Evolutionary conservation across 2,113 vertebrate genomes (phyloP).

Genomic region (Oenanthe oenanthe): DNA sequence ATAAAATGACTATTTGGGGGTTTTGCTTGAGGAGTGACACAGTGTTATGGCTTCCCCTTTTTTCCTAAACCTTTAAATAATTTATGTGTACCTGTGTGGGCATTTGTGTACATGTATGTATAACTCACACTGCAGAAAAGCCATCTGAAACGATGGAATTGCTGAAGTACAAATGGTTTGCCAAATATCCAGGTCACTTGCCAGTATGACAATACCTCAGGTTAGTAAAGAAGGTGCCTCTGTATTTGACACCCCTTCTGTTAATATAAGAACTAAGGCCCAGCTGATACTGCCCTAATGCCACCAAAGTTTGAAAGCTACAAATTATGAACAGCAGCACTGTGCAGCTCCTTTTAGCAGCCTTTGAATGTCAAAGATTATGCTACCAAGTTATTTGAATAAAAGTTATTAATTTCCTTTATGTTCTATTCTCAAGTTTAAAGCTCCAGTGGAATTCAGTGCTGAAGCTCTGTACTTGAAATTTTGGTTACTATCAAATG

Average conservation of each 20-base stretch:
- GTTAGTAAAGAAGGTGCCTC: not conserved
- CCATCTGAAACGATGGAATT: not conserved
- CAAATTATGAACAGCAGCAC: not conserved
- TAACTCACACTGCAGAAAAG: not conserved
- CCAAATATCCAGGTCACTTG: not conserved
- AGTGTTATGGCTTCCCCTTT: not conserved
- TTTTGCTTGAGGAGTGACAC: not conserved
- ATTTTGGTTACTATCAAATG: not conserved
- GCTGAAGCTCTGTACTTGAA: not conserved
- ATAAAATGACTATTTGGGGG: not conserved
- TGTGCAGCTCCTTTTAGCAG: not conserved
- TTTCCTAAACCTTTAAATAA: not conserved
- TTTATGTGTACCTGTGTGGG: not conserved
- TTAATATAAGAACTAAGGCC: not conserved
- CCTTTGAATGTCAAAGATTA: not conserved
- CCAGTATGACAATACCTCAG: not conserved
- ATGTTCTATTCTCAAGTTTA: not conserved
- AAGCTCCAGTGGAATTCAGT: not conserved
- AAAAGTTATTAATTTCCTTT: not conserved
- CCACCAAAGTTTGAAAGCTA: not conserved
- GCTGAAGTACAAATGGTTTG: not conserved
- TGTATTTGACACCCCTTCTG: not conserved
- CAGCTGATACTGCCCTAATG: not conserved
- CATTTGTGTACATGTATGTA: fast-evolving
- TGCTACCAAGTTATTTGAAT: not conserved